Evolutionary conservation across 2,888 invertebrate genomes (phyloP).

Genomic region (Acronicta alni): DNA sequence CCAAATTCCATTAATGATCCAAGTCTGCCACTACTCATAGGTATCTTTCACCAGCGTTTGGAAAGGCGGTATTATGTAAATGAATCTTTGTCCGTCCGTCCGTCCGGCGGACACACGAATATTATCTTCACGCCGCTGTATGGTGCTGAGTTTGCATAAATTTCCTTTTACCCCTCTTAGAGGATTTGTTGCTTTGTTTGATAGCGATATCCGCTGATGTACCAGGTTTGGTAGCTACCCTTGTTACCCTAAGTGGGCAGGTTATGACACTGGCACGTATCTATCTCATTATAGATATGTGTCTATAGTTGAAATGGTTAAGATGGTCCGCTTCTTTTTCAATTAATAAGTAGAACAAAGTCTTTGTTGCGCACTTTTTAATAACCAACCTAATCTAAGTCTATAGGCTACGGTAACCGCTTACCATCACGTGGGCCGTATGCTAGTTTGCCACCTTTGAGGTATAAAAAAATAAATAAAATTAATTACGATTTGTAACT

Average conservation of each 20-base stretch:
- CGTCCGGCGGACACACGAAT: constrained; percentile 53
- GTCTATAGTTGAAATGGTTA: no score
- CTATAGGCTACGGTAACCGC: no score
- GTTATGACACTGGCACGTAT: no score
- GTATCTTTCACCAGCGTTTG: constrained; percentile 50
- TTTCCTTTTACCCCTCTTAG: constrained; percentile 57
- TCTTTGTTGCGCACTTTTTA: no score
- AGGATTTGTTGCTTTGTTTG: constrained; percentile 58
- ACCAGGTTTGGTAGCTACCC: background rate
- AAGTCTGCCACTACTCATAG: constrained; percentile 18
- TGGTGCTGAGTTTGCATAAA: constrained; percentile 65
- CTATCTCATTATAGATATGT: no score
- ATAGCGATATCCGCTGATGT: constrained; percentile 22
- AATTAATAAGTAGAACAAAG: no score
- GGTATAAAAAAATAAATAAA: no score
- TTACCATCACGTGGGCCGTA: no score
- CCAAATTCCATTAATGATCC: constrained; percentile 38
- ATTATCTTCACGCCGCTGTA: constrained; percentile 63
- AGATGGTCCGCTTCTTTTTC: no score
- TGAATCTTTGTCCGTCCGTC: constrained; percentile 57
- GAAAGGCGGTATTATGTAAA: constrained; percentile 65
- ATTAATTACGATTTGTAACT: no score
- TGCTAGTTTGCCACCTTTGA: no score
- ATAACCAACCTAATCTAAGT: no score
- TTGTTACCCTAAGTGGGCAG: background rate